These are phyloP conservation scores for Wasmannia auropunctata DNA, from an alignment of 1,140 invertebrate species.

Conservation along the genomic window DNA sequence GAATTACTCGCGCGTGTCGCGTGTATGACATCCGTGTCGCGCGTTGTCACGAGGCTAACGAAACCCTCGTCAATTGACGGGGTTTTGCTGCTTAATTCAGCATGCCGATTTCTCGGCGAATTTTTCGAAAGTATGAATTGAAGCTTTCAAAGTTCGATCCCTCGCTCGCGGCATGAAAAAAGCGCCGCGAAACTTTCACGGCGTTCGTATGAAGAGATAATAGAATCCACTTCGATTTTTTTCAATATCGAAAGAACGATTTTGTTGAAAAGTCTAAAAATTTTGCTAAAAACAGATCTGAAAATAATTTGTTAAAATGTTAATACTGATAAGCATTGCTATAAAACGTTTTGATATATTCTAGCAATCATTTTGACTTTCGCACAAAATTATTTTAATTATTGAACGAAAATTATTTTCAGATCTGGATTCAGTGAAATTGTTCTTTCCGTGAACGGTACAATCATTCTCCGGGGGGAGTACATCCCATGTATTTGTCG, in stretches of 20 bases:
- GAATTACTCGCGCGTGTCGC: neutral
- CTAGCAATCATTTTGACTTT: too few relatives aligned
- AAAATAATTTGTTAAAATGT: too few relatives aligned
- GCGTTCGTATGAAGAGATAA: neutral
- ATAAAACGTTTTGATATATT: too few relatives aligned
- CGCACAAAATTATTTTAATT: too few relatives aligned
- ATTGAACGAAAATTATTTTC: too few relatives aligned
- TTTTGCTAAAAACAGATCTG: too few relatives aligned
- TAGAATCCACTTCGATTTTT: neutral
- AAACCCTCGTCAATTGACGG: neutral
- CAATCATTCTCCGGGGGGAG: neutral
- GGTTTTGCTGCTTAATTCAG: neutral
- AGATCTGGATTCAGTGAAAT: too few relatives aligned
- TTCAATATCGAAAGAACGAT: too few relatives aligned
- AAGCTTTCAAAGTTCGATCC: neutral
- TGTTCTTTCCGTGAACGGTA: too few relatives aligned
- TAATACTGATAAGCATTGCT: too few relatives aligned
- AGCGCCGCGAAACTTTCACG: neutral
- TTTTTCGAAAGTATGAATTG: slow-evolving; percentile 13
- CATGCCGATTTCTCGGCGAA: slow-evolving; percentile 11
- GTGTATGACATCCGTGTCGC: neutral
- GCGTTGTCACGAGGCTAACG: neutral
- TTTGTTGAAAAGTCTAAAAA: too few relatives aligned
- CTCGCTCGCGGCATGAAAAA: neutral
- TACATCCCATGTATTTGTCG: neutral